These are phyloP conservation scores for Zhengitettix transpicula DNA, from an alignment of 2,888 invertebrate species.

Conservation along the genomic window DNA sequence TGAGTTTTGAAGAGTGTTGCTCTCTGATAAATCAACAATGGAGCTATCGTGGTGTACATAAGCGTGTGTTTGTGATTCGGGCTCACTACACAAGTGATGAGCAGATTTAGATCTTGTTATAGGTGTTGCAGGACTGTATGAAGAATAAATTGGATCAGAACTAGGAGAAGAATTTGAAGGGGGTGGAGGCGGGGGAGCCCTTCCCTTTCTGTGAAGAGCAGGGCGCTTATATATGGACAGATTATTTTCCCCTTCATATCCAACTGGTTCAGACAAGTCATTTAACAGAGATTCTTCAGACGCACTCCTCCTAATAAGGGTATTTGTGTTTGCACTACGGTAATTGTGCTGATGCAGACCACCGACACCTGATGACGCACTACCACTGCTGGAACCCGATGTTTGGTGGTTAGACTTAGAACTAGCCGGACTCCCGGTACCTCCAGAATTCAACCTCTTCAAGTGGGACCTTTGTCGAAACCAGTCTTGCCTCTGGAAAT, in stretches of 20 bases:
- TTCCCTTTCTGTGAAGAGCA: slow-evolving; percentile 18
- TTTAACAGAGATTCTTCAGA: slow-evolving; percentile 26
- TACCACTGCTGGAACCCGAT: slow-evolving; percentile 10
- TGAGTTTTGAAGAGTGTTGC: background rate
- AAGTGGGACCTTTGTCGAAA: slow-evolving; percentile 25
- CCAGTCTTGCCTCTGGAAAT: slow-evolving; percentile 36
- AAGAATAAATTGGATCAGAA: slow-evolving; percentile 1
- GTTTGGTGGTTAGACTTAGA: slow-evolving; percentile 7
- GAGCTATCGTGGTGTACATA: background rate
- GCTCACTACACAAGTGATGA: slow-evolving; percentile 14
- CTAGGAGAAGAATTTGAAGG: background rate
- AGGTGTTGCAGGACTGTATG: slow-evolving; percentile 7
- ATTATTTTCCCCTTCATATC: slow-evolving; percentile 8
- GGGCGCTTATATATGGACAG: slow-evolving; percentile 15
- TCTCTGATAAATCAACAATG: background rate
- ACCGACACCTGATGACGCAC: slow-evolving; percentile 10
- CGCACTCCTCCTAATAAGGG: slow-evolving; percentile 22
- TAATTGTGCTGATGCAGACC: slow-evolving; percentile 9
- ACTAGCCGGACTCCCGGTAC: slow-evolving; percentile 8
- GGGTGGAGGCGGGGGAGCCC: slow-evolving; percentile 19
- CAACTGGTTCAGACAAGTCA: background rate
- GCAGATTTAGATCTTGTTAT: slow-evolving; percentile 18
- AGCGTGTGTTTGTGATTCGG: background rate
- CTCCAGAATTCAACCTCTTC: slow-evolving; percentile 13
- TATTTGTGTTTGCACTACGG: background rate